phyloP scores from a whole-genome alignment of 2,888 invertebrate genomes.

The Drosophila monieri region DNA sequence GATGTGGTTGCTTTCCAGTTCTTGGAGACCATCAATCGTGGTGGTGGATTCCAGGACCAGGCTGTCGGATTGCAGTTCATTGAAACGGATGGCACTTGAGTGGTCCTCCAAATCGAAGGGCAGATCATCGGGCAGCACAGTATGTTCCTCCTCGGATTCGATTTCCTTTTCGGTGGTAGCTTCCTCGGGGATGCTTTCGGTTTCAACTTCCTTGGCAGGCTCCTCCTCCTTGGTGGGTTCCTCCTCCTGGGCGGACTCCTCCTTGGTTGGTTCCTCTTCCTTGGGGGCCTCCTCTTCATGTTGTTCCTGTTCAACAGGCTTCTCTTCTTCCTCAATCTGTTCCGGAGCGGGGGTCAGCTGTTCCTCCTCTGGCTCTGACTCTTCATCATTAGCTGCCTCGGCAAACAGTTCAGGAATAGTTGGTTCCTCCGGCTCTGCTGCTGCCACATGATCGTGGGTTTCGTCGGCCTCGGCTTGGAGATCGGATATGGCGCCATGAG shows the following conservation, averaged over 20 bases:
- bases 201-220: not conserved
- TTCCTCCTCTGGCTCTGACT: conserved; percentile 29
- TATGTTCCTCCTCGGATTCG: conserved; percentile 45
- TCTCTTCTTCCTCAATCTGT: conserved; percentile 12
- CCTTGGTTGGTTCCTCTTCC: not conserved
- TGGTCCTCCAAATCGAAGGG: conserved; percentile 77
- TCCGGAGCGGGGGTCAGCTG: conserved; percentile 72
- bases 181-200: conserved; percentile 12
- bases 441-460: conserved; percentile 38
- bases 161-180: conserved; percentile 5
- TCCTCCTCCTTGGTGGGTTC: conserved; percentile 70
- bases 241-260: conserved; percentile 20
- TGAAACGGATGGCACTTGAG: conserved; percentile 49
- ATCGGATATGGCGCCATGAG: conserved; percentile 50
- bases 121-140: conserved; percentile 75
- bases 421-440: conserved; percentile 16
- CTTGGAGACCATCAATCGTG: conserved; percentile 51
- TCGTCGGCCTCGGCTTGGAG: conserved; percentile 62
- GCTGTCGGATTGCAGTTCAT: conserved; percentile 81
- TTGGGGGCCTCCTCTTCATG: not conserved
- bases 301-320: conserved; percentile 4
- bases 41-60: conserved; percentile 81
- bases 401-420: conserved; percentile 32
- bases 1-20: conserved; percentile 51
- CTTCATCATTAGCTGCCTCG: conserved; percentile 21